These are phyloP conservation scores for Venusia cambrica DNA, from an alignment of 2,888 invertebrate species.

Conservation along the genomic window DNA sequence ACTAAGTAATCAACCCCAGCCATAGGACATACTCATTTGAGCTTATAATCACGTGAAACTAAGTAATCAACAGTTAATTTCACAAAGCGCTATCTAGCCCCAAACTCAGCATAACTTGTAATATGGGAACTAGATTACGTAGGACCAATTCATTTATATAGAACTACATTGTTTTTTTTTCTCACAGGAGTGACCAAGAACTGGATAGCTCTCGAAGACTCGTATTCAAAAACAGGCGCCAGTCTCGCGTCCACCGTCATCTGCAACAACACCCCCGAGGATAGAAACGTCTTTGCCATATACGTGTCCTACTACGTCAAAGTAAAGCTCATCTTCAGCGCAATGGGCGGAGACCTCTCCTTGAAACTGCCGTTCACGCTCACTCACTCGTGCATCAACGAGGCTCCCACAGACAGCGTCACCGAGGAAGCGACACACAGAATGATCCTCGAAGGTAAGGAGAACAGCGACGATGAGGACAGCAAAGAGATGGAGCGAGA, in stretches of 20 bases:
- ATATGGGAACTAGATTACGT: too few species aligned
- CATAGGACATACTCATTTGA: too few species aligned
- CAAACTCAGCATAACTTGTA: too few species aligned
- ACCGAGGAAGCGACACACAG: slow-evolving; percentile 72
- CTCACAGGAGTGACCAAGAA: slow-evolving; percentile 89
- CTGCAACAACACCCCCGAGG: slow-evolving; percentile 82
- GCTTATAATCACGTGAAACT: too few species aligned
- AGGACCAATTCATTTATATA: too few species aligned
- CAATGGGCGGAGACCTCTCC: slow-evolving; percentile 90
- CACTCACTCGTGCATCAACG: slow-evolving; percentile 86
- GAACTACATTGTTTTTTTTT: too few species aligned
- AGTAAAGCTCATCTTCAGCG: slow-evolving; percentile 89
- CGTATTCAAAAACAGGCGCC: slow-evolving; percentile 86
- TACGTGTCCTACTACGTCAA: slow-evolving; percentile 96
- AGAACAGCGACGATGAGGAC: slow-evolving; percentile 68
- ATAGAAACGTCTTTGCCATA: slow-evolving; percentile 93
- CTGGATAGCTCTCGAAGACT: slow-evolving; percentile 95
- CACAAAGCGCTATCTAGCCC: too few species aligned
- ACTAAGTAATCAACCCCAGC: too few species aligned
- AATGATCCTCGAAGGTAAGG: slow-evolving; percentile 72
- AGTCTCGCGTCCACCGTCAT: slow-evolving; percentile 83
- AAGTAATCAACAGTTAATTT: too few species aligned
- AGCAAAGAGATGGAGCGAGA: slow-evolving; percentile 61
- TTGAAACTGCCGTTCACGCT: slow-evolving; percentile 90
- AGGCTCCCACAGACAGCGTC: slow-evolving; percentile 80